phyloP scores from a whole-genome alignment of 1,140 invertebrate genomes.

The Penaeus vannamei region DNA sequence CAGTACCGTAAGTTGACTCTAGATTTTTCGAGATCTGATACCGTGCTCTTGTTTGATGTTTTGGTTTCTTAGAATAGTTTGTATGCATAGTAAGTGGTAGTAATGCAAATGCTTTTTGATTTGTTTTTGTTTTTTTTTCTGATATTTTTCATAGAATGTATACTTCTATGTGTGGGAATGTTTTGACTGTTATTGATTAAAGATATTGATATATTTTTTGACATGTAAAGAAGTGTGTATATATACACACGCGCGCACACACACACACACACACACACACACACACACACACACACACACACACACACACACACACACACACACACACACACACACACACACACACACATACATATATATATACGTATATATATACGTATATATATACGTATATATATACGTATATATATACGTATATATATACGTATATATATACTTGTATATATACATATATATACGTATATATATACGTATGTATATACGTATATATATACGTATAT shows the following conservation, averaged over 20 bases:
- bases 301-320: neutral
- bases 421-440: too few species aligned
- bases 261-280: neutral
- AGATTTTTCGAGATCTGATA: neutral
- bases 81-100: too few species aligned
- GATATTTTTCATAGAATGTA: too few species aligned
- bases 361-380: neutral
- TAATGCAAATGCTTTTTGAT: too few species aligned
- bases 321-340: neutral
- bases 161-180: too few species aligned
- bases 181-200: too few species aligned
- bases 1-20: slow-evolving; percentile 58
- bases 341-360: neutral
- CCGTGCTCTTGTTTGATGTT: neutral
- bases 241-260: neutral
- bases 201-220: neutral
- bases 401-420: too few species aligned
- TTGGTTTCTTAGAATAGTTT: neutral
- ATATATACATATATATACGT: too few species aligned
- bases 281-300: neutral
- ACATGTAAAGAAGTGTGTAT: neutral
- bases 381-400: neutral
- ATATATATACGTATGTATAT: too few species aligned
- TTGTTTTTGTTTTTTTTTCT: too few species aligned
- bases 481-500: too few species aligned